Percentiles rank a stretch among this genome's conserved stretches.
phyloP scores from a whole-genome alignment of 2,888 invertebrate genomes.

The Thyatira batis region DNA sequence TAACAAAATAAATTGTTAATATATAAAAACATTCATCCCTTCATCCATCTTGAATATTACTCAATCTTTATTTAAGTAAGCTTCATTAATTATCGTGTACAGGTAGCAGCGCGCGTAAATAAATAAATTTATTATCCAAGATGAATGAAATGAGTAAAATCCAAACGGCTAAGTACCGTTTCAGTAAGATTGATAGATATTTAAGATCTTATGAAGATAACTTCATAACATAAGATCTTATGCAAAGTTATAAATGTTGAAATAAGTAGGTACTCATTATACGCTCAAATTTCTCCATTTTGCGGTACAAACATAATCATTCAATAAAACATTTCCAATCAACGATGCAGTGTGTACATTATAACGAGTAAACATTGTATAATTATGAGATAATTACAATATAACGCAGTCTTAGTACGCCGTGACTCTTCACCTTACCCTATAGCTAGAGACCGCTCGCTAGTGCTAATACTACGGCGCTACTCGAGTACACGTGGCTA shows the following conservation, averaged over 20 bases:
- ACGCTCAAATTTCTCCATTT: not conserved
- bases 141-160: not conserved
- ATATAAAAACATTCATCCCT: too few relatives aligned
- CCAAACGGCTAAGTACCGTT: too few relatives aligned
- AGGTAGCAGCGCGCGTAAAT: not conserved
- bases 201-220: too few relatives aligned
- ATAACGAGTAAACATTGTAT: slow-evolving; percentile 69
- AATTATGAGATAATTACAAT: slow-evolving; percentile 40
- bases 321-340: slow-evolving; percentile 13
- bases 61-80: not conserved
- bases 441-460: slow-evolving; percentile 55
- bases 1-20: not conserved
- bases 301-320: not conserved
- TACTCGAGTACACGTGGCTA: slow-evolving; percentile 57
- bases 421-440: slow-evolving; percentile 57
- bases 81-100: not conserved
- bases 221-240: too few relatives aligned
- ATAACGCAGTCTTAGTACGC: slow-evolving; percentile 76
- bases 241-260: too few relatives aligned
- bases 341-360: slow-evolving; percentile 35
- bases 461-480: slow-evolving; percentile 52
- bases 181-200: too few relatives aligned
- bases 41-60: not conserved
- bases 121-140: not conserved
- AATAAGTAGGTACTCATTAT: too few relatives aligned